These are phyloP conservation scores for Neodiprion pinetum DNA, from an alignment of 1,140 invertebrate genomes.

Conservation along the genomic window DNA sequence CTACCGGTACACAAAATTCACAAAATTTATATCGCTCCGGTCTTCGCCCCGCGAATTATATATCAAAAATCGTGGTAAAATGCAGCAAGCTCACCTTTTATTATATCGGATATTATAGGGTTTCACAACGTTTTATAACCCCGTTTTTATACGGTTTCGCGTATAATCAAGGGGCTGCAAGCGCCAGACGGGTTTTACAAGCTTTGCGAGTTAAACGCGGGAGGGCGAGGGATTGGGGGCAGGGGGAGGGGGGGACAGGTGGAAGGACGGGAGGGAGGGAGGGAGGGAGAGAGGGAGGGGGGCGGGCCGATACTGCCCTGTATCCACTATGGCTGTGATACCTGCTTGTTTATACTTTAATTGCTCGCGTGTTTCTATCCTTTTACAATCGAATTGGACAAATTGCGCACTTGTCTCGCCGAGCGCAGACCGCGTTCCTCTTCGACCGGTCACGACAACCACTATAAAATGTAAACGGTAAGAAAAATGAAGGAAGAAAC, in stretches of 20 bases:
- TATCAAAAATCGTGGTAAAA: too few species aligned
- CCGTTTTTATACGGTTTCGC: not conserved
- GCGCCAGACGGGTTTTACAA: not conserved
- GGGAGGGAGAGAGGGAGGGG: conserved; percentile 16
- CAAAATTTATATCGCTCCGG: not conserved
- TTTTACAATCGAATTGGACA: too few species aligned
- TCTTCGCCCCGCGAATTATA: too few species aligned
- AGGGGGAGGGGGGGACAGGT: conserved; percentile 19
- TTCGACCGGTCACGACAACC: too few species aligned
- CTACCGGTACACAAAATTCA: not conserved
- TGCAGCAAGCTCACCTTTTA: not conserved
- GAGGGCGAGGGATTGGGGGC: not conserved
- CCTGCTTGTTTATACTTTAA: too few species aligned
- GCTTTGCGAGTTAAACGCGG: conserved; percentile 27
- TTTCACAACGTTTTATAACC: conserved; percentile 14
- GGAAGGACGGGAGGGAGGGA: not conserved
- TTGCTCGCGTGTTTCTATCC: too few species aligned
- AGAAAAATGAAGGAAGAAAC: too few species aligned
- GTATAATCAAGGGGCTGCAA: not conserved
- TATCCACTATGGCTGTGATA: not conserved
- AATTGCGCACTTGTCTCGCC: too few species aligned
- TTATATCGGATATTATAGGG: not conserved
- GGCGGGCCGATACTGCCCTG: conserved; percentile 24
- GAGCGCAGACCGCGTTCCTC: too few species aligned
- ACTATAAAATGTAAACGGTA: too few species aligned